Evolutionary conservation across 2,797 vertebrate species (phyloP).

Genomic region (Peromyscus attwateri): DNA sequence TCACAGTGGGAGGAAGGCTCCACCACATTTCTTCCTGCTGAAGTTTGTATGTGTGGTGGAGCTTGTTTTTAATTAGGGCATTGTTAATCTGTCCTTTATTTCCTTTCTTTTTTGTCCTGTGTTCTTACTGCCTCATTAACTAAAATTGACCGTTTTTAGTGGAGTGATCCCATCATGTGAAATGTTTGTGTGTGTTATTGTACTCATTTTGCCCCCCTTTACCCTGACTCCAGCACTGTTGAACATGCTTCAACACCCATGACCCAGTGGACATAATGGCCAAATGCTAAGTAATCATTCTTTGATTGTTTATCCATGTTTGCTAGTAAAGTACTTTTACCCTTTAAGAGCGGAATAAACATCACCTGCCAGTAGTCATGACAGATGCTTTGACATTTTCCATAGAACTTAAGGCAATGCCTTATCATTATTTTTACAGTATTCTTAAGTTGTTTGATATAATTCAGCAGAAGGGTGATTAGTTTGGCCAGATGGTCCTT

Average conservation of each 20-base stretch:
- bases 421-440: constrained; percentile 64
- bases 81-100: constrained; percentile 42
- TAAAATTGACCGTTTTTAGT: constrained; percentile 40
- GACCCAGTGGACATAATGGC: constrained; percentile 6
- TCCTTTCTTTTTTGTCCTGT: constrained; percentile 51
- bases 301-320: constrained; percentile 38
- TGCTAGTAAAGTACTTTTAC: constrained; percentile 41
- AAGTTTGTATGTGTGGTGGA: constrained; percentile 25
- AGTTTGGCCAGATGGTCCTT: constrained; percentile 67
- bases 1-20: neutral
- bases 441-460: constrained; percentile 63
- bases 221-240: neutral
- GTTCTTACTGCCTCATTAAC: constrained; percentile 5
- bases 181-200: constrained; percentile 46
- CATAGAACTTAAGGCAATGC: constrained; percentile 65
- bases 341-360: constrained; percentile 47
- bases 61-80: constrained; percentile 1
- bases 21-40: neutral
- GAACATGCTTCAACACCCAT: constrained; percentile 9
- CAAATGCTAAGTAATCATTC: constrained; percentile 34
- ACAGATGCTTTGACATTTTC: constrained; percentile 58
- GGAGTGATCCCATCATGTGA: neutral
- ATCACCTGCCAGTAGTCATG: constrained; percentile 43
- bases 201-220: constrained; percentile 4
- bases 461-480: constrained; percentile 66